Evolutionary conservation across 2,113 vertebrate species (phyloP), one percentile per base, ranked within the genome.

Genomic region (Ictalurus furcatus): DNA sequence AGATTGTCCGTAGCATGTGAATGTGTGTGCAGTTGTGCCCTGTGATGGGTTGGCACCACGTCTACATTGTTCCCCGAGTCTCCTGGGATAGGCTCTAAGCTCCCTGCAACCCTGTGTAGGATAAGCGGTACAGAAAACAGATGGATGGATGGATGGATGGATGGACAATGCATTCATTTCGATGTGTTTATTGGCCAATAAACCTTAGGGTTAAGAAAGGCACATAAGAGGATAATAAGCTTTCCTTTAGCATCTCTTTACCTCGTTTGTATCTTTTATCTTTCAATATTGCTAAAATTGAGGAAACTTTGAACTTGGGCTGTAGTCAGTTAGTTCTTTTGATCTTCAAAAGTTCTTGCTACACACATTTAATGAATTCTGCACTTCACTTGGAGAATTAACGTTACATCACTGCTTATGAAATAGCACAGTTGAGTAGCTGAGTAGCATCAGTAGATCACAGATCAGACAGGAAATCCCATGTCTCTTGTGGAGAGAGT

Each of bases 381-480:
- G 65, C 58, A 56, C 65, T 85, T 56, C 48, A 69, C 84, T 74
- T 28, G 73, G 63, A 81, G 59, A 82, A 87, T 73, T 87, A 81
- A 23, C 59, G 73, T 80, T 30, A 76, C 61, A 54, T 85, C 71
- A 76, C 52, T 87, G 84, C 19, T 56, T 82, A 86, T 84, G 63
- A 85, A 90, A 71, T 79, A 34, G 91, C 88, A 88, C 88, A 76
- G 87, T 90, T 87, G 88, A 89, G 91, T 89, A 74, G 63, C 74
- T 92, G 92, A 92, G 91, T 88, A 92, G 92, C 91, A 65, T 89
- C 84, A 83, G 58, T 84, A 86, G 88, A 91, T 88, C 30, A 94
- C 91, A 94, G 93, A 91, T 95, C 94, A 94, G 89, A 87, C 89
- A 88, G 91, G 86, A 92, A 88, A 90, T 87, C 90, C 88, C 90